These are phyloP conservation scores for Neolamprologus modestus DNA, from an alignment of 2,113 vertebrate genomes.

Conservation along the genomic window DNA sequence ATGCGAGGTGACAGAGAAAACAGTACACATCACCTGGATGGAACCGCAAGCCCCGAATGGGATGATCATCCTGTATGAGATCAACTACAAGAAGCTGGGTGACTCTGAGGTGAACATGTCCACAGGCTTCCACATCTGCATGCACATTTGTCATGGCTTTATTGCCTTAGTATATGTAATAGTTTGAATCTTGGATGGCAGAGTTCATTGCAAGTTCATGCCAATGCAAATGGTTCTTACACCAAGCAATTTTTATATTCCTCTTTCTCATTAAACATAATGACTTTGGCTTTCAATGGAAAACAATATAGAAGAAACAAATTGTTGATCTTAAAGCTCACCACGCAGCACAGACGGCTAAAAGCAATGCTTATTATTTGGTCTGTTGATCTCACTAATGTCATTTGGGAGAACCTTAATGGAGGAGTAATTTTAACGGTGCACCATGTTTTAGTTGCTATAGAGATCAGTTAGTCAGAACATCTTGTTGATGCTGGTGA, in stretches of 20 bases:
- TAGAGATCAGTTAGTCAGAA: constrained; percentile 7
- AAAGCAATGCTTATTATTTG: neutral
- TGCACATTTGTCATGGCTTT: neutral
- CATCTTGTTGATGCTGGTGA: neutral
- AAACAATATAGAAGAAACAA: neutral
- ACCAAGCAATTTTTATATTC: neutral
- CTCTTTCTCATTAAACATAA: neutral
- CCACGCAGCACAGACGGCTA: neutral
- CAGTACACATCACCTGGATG: constrained; percentile 81
- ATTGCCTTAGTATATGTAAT: neutral
- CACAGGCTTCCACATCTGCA: neutral
- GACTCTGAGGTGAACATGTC: constrained; percentile 81
- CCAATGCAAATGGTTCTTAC: neutral
- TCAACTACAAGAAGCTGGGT: constrained; percentile 83
- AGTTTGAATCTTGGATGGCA: neutral
- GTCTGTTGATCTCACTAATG: neutral
- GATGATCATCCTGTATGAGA: constrained; percentile 92
- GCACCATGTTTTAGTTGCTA: constrained; percentile 27
- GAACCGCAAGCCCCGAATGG: constrained; percentile 87
- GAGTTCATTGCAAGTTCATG: neutral
- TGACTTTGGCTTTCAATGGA: neutral
- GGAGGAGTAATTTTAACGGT: neutral
- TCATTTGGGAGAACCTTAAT: neutral
- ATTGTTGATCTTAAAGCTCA: neutral
- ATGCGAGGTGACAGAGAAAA: constrained; percentile 77